These are phyloP conservation scores for Plebejus anna DNA, from an alignment of 2,888 invertebrate species.

Conservation along the genomic window DNA sequence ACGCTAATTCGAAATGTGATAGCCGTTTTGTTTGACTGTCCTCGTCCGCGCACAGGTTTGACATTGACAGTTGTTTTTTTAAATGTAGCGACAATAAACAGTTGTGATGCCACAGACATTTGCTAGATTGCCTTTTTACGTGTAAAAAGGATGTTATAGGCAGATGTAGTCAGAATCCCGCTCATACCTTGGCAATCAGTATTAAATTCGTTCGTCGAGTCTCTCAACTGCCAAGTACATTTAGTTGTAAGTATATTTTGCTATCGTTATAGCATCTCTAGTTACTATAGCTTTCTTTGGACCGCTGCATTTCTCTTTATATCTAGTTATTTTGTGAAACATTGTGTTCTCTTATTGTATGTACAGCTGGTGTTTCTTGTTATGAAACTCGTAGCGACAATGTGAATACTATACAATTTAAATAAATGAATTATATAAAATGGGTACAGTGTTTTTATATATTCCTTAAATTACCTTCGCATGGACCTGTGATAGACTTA, in stretches of 20 bases:
- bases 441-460: constrained; percentile 42
- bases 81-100: constrained; percentile 14
- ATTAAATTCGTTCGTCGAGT: constrained; percentile 54
- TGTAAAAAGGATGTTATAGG: constrained; percentile 25
- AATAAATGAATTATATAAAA: constrained; percentile 80
- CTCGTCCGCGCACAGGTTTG: constrained; percentile 29
- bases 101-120: constrained; percentile 25
- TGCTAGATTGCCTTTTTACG: constrained; percentile 24
- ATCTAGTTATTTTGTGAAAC: constrained; percentile 67
- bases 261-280: constrained; percentile 53
- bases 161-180: constrained; percentile 25
- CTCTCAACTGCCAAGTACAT: constrained; percentile 57
- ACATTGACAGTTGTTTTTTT: constrained; percentile 25
- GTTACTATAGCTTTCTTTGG: constrained; percentile 65
- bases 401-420: constrained; percentile 79
- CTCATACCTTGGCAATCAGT: constrained; percentile 65
- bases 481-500: no score
- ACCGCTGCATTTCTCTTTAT: constrained; percentile 73
- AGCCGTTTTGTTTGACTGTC: constrained; percentile 32
- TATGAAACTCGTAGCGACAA: constrained; percentile 71
- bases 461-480: neutral
- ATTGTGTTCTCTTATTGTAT: constrained; percentile 77
- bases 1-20: constrained; percentile 37
- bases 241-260: constrained; percentile 47
- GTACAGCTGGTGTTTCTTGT: constrained; percentile 70